A percentile compares a stretch with the other conserved stretches of the same genome.
Evolutionary conservation across 2,888 invertebrate genomes (phyloP).

Genomic region (Melinaea menophilus): DNA sequence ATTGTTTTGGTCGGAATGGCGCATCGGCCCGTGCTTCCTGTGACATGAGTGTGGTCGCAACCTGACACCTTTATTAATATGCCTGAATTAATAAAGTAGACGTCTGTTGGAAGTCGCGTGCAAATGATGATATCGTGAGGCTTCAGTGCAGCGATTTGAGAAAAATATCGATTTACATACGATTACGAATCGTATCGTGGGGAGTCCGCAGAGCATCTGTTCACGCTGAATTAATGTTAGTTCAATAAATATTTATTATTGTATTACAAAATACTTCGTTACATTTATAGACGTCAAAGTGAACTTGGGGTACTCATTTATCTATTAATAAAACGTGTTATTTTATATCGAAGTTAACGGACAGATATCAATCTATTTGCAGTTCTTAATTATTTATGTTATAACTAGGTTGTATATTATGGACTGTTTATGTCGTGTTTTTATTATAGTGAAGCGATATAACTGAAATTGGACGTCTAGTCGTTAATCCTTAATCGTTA

Average conservation of each 20-base stretch:
- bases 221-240: not conserved
- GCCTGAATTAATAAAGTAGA: slow-evolving; percentile 76
- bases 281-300: too few species aligned
- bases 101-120: slow-evolving; percentile 71
- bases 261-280: too few species aligned
- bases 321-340: too few species aligned
- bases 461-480: slow-evolving; percentile 42
- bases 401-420: slow-evolving; percentile 38
- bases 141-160: slow-evolving; percentile 65
- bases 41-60: slow-evolving; percentile 75
- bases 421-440: slow-evolving; percentile 42
- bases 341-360: too few species aligned
- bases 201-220: slow-evolving; percentile 21
- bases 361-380: not conserved
- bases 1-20: slow-evolving; percentile 69
- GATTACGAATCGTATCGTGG: slow-evolving; percentile 27
- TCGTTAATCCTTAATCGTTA: slow-evolving; percentile 37
- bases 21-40: slow-evolving; percentile 74
- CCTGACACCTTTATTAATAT: slow-evolving; percentile 71
- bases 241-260: too few species aligned
- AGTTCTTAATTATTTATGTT: slow-evolving; percentile 40
- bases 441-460: slow-evolving; percentile 44
- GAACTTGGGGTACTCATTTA: too few species aligned
- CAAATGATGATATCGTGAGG: slow-evolving; percentile 67
- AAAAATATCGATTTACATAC: slow-evolving; percentile 67